Evolutionary conservation across 2,797 vertebrate genomes (phyloP).

Genomic region (Eulemur coronatus): DNA sequence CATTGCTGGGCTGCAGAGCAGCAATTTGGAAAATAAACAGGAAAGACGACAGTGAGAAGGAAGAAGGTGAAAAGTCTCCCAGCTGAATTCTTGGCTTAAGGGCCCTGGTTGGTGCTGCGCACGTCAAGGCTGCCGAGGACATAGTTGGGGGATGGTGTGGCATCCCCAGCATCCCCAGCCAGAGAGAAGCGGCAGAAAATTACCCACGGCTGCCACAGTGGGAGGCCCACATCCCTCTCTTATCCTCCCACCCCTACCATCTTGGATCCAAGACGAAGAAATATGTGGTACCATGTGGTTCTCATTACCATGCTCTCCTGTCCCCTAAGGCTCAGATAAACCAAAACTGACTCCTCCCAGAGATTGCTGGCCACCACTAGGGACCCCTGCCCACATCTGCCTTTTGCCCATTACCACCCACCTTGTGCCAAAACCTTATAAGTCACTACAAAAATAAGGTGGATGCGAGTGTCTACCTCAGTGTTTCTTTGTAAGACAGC

Average conservation of each 20-base stretch:
- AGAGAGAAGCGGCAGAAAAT: slow-evolving; percentile 66
- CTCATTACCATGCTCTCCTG: slow-evolving; percentile 73
- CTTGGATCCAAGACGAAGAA: slow-evolving; percentile 77
- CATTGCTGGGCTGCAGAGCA: slow-evolving; percentile 75
- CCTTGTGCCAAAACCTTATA: slow-evolving; percentile 69
- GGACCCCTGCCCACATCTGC: slow-evolving; percentile 69
- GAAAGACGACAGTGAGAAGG: slow-evolving; percentile 76
- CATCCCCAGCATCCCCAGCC: slow-evolving; percentile 6
- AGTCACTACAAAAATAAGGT: slow-evolving; percentile 54
- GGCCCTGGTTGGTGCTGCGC: slow-evolving; percentile 64
- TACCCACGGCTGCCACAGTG: slow-evolving; percentile 68
- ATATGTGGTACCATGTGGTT: slow-evolving; percentile 80
- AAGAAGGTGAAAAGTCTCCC: slow-evolving; percentile 82
- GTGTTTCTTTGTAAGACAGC: slow-evolving; percentile 53
- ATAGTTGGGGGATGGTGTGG: not conserved
- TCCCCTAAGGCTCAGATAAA: slow-evolving; percentile 69
- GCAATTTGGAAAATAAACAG: slow-evolving; percentile 82
- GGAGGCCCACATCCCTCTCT: slow-evolving; percentile 75
- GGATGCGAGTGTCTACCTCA: slow-evolving; percentile 23
- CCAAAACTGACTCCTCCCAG: slow-evolving; percentile 74
- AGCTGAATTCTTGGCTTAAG: slow-evolving; percentile 76
- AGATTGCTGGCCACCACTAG: slow-evolving; percentile 62
- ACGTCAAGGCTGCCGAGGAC: slow-evolving; percentile 72
- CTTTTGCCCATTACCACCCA: slow-evolving; percentile 74
- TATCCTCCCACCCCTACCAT: slow-evolving; percentile 78